phyloP scores from a whole-genome alignment of 2,888 invertebrate species.

The Alviniconcha strummeri region DNA sequence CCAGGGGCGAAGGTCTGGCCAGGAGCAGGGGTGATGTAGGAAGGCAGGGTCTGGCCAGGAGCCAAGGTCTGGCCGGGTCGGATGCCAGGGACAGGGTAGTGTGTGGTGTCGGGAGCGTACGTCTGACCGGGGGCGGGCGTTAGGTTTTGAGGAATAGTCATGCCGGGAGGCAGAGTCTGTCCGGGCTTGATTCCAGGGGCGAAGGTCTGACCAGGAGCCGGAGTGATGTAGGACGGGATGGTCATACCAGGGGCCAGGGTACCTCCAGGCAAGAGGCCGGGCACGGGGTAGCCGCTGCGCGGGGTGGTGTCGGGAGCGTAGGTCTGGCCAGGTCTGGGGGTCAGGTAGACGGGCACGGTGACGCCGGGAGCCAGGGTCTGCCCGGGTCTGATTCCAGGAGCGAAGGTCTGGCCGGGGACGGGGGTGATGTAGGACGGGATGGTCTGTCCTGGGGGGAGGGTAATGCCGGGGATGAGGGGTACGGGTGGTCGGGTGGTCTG shows the following conservation, averaged over 20 bases:
- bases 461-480: not conserved
- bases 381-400: conserved; percentile 45
- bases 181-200: conserved; percentile 45
- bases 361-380: conserved; percentile 46
- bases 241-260: conserved; percentile 43
- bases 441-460: conserved; percentile 42
- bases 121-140: conserved; percentile 50
- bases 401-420: conserved; percentile 44
- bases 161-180: conserved; percentile 48
- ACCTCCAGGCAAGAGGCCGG: conserved; percentile 24
- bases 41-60: conserved; percentile 43
- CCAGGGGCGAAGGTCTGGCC: conserved; percentile 49
- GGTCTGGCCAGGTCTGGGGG: conserved; percentile 31
- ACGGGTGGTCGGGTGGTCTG: conserved; percentile 21
- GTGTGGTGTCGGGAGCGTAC: conserved; percentile 47
- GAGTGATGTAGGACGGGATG: conserved; percentile 42
- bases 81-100: conserved; percentile 37
- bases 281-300: conserved; percentile 33
- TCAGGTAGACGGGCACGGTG: conserved; percentile 38
- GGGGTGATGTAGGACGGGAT: conserved; percentile 43
- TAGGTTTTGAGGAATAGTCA: conserved; percentile 39
- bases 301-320: conserved; percentile 30
- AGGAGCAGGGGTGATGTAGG: conserved; percentile 46
- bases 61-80: conserved; percentile 46
- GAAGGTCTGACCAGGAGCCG: conserved; percentile 47